Base-by-base conservation (phyloP, 1,140 invertebrate genomes). In the Elysia chlorotica region DNA sequence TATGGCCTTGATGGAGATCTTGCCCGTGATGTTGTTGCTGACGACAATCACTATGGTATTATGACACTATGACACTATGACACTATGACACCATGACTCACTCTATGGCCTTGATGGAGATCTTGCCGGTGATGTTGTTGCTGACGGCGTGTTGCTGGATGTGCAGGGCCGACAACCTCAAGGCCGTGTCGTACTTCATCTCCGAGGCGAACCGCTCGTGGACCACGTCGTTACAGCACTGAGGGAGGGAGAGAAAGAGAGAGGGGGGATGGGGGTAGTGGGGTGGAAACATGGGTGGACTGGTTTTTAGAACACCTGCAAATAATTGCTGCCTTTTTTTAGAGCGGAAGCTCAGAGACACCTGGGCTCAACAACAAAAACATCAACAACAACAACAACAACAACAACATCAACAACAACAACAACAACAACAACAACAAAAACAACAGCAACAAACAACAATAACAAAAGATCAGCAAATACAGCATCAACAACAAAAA, bases 211-310 rank as follows among this genome's bases (percentile, higher is more conserved):
- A 96, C 54, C 95, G 87, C 82, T 96, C 95, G 82, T 96, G 93
- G 10, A 95, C 93, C 5, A 97, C 94, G 88, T 97, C 95, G 84
- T 96, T 96, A 83, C 94, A 96, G 86, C 95, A 96, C 90, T 96
- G 91, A 37, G 89, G 88, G 63, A 73, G 57, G 28, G 21, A 17
- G 30, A 63, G 19, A 67, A 30, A 10, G 3, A 37, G 2, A 19
- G 2, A n/a, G n/a, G n/a, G n/a, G n/a, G n/a, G n/a, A n/a, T n/a
- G n/a, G n/a, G n/a, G n/a, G n/a, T n/a, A n/a, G n/a, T n/a, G n/a
- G n/a, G n/a, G n/a, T n/a, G n/a, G n/a, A n/a, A n/a, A n/a, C n/a
- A n/a, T n/a, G n/a, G n/a, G n/a, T n/a, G n/a, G n/a, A n/a, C n/a
- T n/a, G n/a, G n/a, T n/a, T n/a, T n/a, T n/a, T n/a, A n/a, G n/a